phyloP scores from a whole-genome alignment of 2,797 vertebrate genomes.

The Chrosomus eos region DNA sequence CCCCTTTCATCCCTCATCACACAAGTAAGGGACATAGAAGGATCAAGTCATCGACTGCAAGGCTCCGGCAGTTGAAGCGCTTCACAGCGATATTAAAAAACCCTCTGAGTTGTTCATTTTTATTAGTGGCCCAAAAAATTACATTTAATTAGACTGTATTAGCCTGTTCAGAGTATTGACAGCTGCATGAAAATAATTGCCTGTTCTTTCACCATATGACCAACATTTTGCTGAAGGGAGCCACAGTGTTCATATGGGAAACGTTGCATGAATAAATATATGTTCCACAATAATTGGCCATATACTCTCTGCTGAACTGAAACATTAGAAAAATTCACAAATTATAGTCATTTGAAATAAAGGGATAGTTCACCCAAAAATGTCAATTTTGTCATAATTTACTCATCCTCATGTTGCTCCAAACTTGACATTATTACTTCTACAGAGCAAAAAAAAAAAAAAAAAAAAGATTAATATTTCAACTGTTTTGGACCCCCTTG shows the following conservation, averaged over 20 bases:
- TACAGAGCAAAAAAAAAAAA: not conserved
- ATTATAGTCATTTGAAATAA: constrained; percentile 7
- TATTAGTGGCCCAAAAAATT: constrained; percentile 63
- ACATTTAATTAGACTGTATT: constrained; percentile 77
- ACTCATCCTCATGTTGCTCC: not conserved
- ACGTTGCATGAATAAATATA: constrained; percentile 57
- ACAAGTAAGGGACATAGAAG: constrained; percentile 80
- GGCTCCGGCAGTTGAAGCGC: constrained; percentile 53
- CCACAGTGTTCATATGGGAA: constrained; percentile 57
- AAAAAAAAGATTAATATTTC: not conserved
- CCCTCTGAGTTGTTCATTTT: constrained; percentile 61
- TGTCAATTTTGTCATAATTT: not conserved
- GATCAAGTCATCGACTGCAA: constrained; percentile 76
- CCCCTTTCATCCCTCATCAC: constrained; percentile 83
- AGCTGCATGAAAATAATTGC: constrained; percentile 76
- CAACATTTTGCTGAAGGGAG: constrained; percentile 67
- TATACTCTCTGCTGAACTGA: constrained; percentile 42
- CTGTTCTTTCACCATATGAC: constrained; percentile 79
- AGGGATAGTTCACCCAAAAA: not conserved
- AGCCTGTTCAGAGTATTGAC: constrained; percentile 74
- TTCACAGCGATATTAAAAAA: constrained; percentile 55
- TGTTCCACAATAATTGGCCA: constrained; percentile 64
- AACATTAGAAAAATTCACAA: not conserved
- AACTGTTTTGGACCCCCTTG: not conserved
- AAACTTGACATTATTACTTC: not conserved